Evolutionary conservation across 2,888 invertebrate genomes (phyloP), one percentile per base, ranked within the genome.

Genomic region (Rotaria magnacalcarata): DNA sequence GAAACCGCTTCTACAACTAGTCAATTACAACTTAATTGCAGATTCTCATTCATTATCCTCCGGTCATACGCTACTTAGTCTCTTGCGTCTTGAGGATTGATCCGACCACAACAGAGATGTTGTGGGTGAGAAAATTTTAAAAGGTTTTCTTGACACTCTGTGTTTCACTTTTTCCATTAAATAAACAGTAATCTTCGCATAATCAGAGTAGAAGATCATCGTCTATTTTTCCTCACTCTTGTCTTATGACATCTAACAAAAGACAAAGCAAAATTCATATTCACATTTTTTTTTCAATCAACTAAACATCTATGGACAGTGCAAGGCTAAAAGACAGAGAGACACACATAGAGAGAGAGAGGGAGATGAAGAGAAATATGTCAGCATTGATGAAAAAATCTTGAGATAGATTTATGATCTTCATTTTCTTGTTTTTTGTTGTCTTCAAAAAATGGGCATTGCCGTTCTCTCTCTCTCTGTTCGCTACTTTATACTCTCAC

Each of bases 141-240:
- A 67, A 34, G 67, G 34, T 67, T 67, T 67, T 67, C 19, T 67
- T 7, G 34, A 34, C 34, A 34, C n/a, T 67, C 67, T 67, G 4
- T 34, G 1, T 34, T 1, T 67, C 27, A 4, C 1, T 27, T 41
- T 34, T 34, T 5, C 21, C 19, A 11, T 67, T 19, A 67, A 67
- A 67, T 41, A 34, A 67, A 67, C 34, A 67, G 67, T 67, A 34
- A 34, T 67, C 34, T 34, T 34, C 34, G 19, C 67, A 67, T 67
- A 67, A 67, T 67, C 67, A 67, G 34, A 67, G 34, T 67, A 16
- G 67, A 67, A 67, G 67, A 67, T 34, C 34, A 67, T 67, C 11
- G 67, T 67, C 67, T 2, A n/a, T 27, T 67, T 67, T 67, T 67
- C 50, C 50, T 4, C 27, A 4, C 27, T 60, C 67, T 19, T 34